Conservation (phyloP, 2,888 invertebrate genomes). For the Erebia epiphron region DNA sequence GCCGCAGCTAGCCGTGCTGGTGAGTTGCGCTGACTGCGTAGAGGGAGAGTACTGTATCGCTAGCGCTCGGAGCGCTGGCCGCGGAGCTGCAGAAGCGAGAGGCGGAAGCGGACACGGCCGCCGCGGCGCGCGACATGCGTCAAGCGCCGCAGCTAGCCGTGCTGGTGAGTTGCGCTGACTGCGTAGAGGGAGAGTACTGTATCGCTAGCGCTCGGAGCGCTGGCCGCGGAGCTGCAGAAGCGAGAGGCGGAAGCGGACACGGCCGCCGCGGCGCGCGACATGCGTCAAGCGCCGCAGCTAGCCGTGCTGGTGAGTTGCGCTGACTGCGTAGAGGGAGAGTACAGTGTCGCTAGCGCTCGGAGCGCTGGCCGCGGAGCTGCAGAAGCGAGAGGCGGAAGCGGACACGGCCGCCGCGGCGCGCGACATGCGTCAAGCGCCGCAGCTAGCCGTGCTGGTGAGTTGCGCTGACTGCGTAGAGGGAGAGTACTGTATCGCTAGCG, state of each 20-base stretch:
- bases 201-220: no score
- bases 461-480: not conserved
- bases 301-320: constrained; percentile 55
- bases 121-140: constrained; percentile 50
- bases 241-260: constrained; percentile 51
- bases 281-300: constrained; percentile 51
- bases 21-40: constrained; percentile 36
- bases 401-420: constrained; percentile 56
- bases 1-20: constrained; percentile 62
- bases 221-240: constrained; percentile 43
- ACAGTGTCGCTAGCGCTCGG: no score
- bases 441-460: constrained; percentile 60
- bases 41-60: no score
- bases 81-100: constrained; percentile 45
- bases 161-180: constrained; percentile 47
- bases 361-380: constrained; percentile 41
- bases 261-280: constrained; percentile 55
- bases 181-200: not conserved
- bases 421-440: constrained; percentile 48
- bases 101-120: constrained; percentile 55
- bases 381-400: constrained; percentile 50
- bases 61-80: constrained; percentile 10
- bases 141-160: constrained; percentile 59
- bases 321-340: not conserved
- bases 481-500: no score